These are phyloP conservation scores for Lithophane leautieri DNA, from an alignment of 2,888 invertebrate species.

Conservation along the genomic window DNA sequence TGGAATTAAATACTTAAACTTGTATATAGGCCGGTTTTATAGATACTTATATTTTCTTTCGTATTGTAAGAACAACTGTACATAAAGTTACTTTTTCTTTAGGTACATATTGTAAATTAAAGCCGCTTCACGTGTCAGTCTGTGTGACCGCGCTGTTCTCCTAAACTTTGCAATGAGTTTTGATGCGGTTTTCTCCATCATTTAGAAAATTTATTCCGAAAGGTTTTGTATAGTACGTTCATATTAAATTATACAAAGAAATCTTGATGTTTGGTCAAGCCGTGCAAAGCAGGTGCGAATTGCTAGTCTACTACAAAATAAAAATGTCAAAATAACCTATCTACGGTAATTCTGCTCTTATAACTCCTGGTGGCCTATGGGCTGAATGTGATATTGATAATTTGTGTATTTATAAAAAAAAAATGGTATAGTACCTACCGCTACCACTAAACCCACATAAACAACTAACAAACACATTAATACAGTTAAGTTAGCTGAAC, in stretches of 20 bases:
- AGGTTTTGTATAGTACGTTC: not conserved
- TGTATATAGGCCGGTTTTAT: not conserved
- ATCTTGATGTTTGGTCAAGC: not conserved
- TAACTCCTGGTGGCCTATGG: not conserved
- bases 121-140: not conserved
- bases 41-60: not conserved
- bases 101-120: not conserved
- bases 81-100: not conserved
- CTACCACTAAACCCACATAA: slow-evolving; percentile 34
- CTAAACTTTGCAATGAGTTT: not conserved
- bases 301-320: not conserved
- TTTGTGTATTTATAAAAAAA: not conserved
- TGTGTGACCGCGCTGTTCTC: not conserved
- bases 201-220: not conserved
- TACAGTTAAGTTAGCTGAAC: slow-evolving; percentile 48
- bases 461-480: slow-evolving; percentile 56
- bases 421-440: slow-evolving; percentile 3
- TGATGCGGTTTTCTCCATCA: not conserved
- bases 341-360: not conserved
- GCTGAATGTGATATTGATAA: too few relatives aligned
- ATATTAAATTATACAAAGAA: not conserved
- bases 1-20: not conserved
- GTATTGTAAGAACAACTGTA: not conserved
- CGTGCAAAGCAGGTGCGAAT: too few relatives aligned
- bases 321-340: not conserved